Evolutionary conservation across 2,888 invertebrate species (phyloP), one percentile per base, ranked within the genome.

Genomic region (Drosophila nigricruria): DNA sequence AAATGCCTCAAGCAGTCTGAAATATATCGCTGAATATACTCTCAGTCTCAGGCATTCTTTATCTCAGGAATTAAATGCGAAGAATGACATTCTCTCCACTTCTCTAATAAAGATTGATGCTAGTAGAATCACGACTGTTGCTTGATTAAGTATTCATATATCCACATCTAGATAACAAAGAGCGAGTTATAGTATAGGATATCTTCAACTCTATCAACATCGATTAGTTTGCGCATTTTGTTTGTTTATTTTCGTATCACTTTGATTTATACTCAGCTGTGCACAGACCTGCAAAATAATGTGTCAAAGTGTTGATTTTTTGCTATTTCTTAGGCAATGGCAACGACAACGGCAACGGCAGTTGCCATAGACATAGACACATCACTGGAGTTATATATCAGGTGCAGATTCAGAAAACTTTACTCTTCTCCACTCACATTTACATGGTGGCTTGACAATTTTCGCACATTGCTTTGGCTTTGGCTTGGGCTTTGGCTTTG

Each of bases 231-330:
- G 9, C 16, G 5, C 14, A 16, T 42, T 42, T 27, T 49, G 49
- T 30, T 20, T 42, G 42, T 10, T 18, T 57, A 50, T 45, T 71
- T 18, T 66, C 14, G 42, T 64, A 71, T 83, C 75, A 43, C 40
- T 61, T 70, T 63, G 79, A 79, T 85, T 85, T 80, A 88, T 70
- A 25, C 72, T 89, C 84, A 89, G 86, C 52, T 88, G 89, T 87
- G 88, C 84, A 89, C 25, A 69, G 82, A 77, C 65, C 66, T 85
- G 86, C 61, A 82, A 85, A 89, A 85, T 89, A 82, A 88, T 63
- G 74, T 85, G 84, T 89, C 89, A 85, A 79, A 69, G 74, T 69
- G 77, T 74, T 81, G 88, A 81, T 69, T 73, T 57, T 59, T 63
- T 72, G 54, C 79, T 65, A 84, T 87, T 84, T 87, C 85, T 87